Base-by-base conservation (phyloP, 2,888 invertebrate species). In the Luperina nickerlii region DNA sequence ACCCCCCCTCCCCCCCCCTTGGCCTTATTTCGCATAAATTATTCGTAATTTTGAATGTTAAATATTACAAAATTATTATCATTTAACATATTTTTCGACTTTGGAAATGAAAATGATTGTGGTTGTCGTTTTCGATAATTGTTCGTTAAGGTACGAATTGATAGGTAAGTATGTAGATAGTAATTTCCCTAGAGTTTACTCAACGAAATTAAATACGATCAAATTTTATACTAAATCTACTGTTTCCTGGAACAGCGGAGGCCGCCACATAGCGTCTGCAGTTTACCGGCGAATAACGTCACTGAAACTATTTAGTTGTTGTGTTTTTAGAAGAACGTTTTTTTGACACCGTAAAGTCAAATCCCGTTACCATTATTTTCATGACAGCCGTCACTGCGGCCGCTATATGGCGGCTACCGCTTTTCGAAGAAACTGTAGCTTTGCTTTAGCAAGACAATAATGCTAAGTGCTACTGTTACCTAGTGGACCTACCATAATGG, bases 21-120 rank as follows among this genome's bases (percentile, higher is more conserved):
- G 81, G 74, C 84, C 78, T 83, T 84, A 85, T 89, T 87, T 68
- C 32, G 68, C 51, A 80, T 87, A 83, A 85, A 82, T 87, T 84
- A 79, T 45, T 76, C 45, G 42, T 76, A 79, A 84, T 87, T n/a
- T 81, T 71, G 38, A 66, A 83, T 77, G 67, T 76, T 45, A 66
- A 78, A 77, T 79, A 71, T 72, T 54, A 73, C 42, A n/a, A 65
- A 69, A 73, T 71, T 77, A 71, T 42, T 63, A 62, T 79, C 6
- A 62, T 45, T 62, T 18, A 76, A 65, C 57, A 70, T 77, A 69
- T 57, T 76, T 76, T 82, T 68, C 3, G 1, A 8, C 38, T 24
- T 5, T 32, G 24, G 2, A 20, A 7, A n/a, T 20, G 7, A 24
- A 38, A 5, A n/a, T 67, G n/a, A 24, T 70, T 32, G 32, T 32